Conservation (phyloP, 1,140 invertebrate species). For the Cherax destructor region DNA sequence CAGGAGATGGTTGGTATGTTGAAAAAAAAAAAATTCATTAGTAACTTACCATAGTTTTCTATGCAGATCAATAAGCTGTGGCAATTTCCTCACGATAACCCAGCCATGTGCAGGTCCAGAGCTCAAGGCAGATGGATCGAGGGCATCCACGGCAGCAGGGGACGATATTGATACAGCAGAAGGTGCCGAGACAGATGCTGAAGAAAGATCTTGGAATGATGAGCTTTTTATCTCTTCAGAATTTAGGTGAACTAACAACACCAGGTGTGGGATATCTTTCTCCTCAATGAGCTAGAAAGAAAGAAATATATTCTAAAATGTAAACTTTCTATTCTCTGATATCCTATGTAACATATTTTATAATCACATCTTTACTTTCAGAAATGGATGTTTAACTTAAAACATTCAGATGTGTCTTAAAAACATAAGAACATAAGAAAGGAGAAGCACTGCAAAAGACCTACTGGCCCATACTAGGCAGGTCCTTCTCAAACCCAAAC, state of each 20-base stretch:
- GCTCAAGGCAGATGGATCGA: constrained; percentile 12
- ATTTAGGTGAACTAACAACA: constrained; percentile 62
- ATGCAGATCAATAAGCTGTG: constrained; percentile 90
- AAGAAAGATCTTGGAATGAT: constrained; percentile 35
- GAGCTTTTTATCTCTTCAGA: constrained; percentile 45
- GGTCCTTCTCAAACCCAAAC: too few species aligned
- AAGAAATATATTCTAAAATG: neutral
- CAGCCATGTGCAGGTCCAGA: constrained; percentile 76
- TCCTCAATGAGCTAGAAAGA: constrained; percentile 56
- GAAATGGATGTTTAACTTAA: too few species aligned
- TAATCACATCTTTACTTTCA: too few species aligned
- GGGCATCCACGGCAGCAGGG: constrained; percentile 8
- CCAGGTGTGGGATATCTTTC: constrained; percentile 64
- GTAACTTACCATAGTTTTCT: constrained; percentile 80
- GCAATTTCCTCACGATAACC: constrained; percentile 88
- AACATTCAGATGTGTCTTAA: too few species aligned
- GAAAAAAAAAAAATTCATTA: neutral
- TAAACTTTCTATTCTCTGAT: too few species aligned
- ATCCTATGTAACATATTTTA: too few species aligned
- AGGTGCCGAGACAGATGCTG: constrained; percentile 8
- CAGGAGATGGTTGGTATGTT: too few species aligned
- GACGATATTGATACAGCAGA: neutral
- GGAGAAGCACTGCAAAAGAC: too few species aligned
- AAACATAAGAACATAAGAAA: too few species aligned
- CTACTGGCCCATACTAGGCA: too few species aligned